These are phyloP conservation scores for Enteromius mattozi DNA, from an alignment of 2,797 vertebrate species.

Conservation along the genomic window DNA sequence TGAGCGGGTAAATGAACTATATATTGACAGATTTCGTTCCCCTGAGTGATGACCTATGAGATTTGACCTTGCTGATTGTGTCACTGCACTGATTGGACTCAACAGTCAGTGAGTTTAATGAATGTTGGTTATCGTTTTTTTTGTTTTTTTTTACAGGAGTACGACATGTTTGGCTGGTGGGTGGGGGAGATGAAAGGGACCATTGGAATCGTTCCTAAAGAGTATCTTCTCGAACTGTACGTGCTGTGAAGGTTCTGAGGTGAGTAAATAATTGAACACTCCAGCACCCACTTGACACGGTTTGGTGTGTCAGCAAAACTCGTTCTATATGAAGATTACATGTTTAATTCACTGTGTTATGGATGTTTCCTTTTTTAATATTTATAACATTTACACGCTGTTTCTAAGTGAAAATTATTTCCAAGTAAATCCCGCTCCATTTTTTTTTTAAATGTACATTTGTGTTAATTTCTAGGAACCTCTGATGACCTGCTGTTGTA, in stretches of 20 bases:
- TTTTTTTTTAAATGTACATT: not conserved
- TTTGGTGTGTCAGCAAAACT: no score
- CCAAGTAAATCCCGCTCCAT: not conserved
- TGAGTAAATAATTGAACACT: slow-evolving; percentile 70
- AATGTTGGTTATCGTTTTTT: not conserved
- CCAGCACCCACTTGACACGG: no score
- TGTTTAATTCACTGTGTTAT: not conserved
- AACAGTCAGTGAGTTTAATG: slow-evolving; percentile 33
- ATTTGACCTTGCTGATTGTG: slow-evolving; percentile 41
- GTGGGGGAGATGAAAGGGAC: slow-evolving; percentile 94
- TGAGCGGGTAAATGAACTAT: slow-evolving; percentile 29
- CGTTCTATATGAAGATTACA: not conserved
- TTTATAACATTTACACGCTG: not conserved
- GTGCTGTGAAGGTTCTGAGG: slow-evolving; percentile 83
- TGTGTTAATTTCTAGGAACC: not conserved
- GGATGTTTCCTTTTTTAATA: not conserved
- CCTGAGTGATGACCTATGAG: slow-evolving; percentile 33
- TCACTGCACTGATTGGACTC: slow-evolving; percentile 26
- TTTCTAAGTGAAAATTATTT: not conserved
- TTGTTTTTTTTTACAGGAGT: slow-evolving; percentile 85
- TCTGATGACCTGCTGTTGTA: not conserved
- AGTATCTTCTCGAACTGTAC: slow-evolving; percentile 94
- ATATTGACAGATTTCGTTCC: slow-evolving; percentile 36
- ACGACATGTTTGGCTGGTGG: slow-evolving; percentile 97
- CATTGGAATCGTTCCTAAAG: slow-evolving; percentile 96